Evolutionary conservation across 2,797 vertebrate genomes (phyloP), one percentile per base, ranked within the genome.

Genomic region (Sardinella longiceps): DNA sequence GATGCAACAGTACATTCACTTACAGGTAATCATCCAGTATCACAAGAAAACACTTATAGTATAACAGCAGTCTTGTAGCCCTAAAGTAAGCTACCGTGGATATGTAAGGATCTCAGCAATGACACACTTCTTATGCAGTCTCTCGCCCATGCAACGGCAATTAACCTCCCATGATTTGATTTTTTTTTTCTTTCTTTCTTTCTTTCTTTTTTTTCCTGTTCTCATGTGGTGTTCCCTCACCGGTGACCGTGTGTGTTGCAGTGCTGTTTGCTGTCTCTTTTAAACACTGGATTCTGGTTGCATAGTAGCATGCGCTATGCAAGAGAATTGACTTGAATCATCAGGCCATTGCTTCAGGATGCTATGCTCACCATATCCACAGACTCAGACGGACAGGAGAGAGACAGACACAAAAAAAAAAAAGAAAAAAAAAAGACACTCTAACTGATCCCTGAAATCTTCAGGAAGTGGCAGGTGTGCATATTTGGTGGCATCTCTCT

Each of bases 261-360:
- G 70, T 80, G 86, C 85, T 83, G 84, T 94, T 92, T 88, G 91
- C 60, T 92, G 90, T 91, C 93, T 95, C 89, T 93, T 90, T 90
- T 87, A n/a, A 89, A 43, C 70, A 77, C 70, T 77, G 70, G 70
- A 77, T 37, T 77, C 86, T 56, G 85, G 85, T 90, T 93, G 92
- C 93, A 94, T 95, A 95, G 95, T 94, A 95, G 94, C 94, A 96
- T 96, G 95, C 77, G 93, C 94, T 95, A 95, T 94, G 94, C 91
- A 93, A 91, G 89, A 89, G 46, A 58, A 48, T 92, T 91, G 91
- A 66, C 93, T 90, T 86, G 89, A 92, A 89, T 90, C 91, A 91
- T 89, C 88, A 89, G 85, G 91, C 91, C 90, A 86, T 14, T 23
- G 85, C 90, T 88, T 74, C 88, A 86, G 88, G 92, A 92, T 93